Evolutionary conservation across 2,888 invertebrate genomes (phyloP).

Genomic region (Trisateles emortualis): DNA sequence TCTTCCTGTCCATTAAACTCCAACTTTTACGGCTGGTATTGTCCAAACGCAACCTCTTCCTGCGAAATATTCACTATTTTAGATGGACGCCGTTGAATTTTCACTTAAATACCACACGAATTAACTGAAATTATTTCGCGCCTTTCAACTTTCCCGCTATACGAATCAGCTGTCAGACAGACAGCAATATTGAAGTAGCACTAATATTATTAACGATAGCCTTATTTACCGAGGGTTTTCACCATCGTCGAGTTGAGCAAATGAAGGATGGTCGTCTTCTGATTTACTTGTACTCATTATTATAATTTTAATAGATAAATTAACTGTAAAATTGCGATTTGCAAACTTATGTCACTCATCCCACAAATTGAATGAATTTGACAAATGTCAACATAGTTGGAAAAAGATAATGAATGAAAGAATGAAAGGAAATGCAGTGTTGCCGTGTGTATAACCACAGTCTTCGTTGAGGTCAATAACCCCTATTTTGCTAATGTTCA

Average conservation of each 20-base stretch:
- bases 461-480: neutral
- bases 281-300: slow-evolving; percentile 64
- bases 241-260: slow-evolving; percentile 55
- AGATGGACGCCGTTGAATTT: slow-evolving; percentile 12
- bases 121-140: slow-evolving; percentile 63
- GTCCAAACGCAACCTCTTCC: slow-evolving; percentile 73
- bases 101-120: slow-evolving; percentile 23
- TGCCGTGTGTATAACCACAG: neutral
- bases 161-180: slow-evolving; percentile 83
- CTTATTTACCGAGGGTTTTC: slow-evolving; percentile 72
- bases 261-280: slow-evolving; percentile 59
- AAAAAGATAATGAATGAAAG: neutral
- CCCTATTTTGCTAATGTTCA: neutral
- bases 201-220: slow-evolving; percentile 39
- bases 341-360: slow-evolving; percentile 14
- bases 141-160: slow-evolving; percentile 81
- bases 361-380: slow-evolving; percentile 15
- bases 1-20: slow-evolving; percentile 79
- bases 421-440: neutral
- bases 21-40: slow-evolving; percentile 72
- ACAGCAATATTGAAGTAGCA: slow-evolving; percentile 45
- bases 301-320: slow-evolving; percentile 31
- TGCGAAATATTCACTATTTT: slow-evolving; percentile 55
- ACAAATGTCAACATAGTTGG: neutral
- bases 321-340: slow-evolving; percentile 15